A percentile compares a stretch with the other conserved stretches of the same genome.
Conservation (phyloP, 2,888 invertebrate genomes). For the Erynnis tages region DNA sequence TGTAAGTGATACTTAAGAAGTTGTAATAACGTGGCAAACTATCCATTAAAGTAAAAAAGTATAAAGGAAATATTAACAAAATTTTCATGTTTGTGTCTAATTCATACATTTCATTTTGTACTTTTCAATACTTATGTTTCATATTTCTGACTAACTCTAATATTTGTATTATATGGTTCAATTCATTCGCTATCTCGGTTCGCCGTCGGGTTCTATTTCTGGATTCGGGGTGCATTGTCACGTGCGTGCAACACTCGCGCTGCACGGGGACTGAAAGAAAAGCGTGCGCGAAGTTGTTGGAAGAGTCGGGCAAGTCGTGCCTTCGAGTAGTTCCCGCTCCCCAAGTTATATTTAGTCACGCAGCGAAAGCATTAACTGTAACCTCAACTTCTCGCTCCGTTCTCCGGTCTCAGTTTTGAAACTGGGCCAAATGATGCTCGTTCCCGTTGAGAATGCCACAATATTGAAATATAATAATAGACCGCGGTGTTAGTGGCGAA, state of each 20-base stretch:
- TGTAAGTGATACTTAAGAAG: too few relatives aligned
- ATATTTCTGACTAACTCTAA: not conserved
- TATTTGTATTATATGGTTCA: not conserved
- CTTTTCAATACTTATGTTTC: not conserved
- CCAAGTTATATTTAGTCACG: conserved; percentile 68
- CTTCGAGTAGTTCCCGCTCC: conserved; percentile 40
- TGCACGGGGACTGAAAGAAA: conserved; percentile 26
- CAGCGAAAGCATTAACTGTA: conserved; percentile 76
- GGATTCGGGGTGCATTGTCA: conserved; percentile 7
- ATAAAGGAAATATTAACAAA: too few relatives aligned
- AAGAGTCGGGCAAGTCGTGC: conserved; percentile 32
- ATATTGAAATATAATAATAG: conserved; percentile 80
- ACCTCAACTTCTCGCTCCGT: conserved; percentile 74
- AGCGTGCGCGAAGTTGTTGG: conserved; percentile 19
- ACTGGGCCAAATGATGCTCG: conserved; percentile 79
- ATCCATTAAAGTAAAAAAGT: too few relatives aligned
- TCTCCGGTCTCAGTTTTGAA: conserved; percentile 78
- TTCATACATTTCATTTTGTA: too few relatives aligned
- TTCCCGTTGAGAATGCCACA: conserved; percentile 77
- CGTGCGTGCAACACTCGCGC: conserved; percentile 34
- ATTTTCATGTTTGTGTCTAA: too few relatives aligned
- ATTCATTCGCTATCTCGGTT: conserved; percentile 2
- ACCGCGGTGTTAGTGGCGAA: conserved; percentile 65
- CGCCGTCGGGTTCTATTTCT: conserved; percentile 16
- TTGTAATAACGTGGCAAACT: too few relatives aligned